These are phyloP conservation scores for Penaeus japonicus DNA, from an alignment of 1,140 invertebrate species.

Conservation along the genomic window DNA sequence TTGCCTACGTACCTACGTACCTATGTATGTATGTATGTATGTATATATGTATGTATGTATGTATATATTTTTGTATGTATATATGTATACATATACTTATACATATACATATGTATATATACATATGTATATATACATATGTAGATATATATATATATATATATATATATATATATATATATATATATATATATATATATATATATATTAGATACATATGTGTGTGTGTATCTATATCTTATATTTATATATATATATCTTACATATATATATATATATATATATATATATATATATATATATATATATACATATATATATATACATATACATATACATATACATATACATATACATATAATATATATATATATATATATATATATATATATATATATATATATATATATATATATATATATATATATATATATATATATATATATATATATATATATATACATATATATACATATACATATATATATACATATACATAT, in stretches of 20 bases:
- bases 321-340: background rate
- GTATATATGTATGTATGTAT: background rate
- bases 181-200: too few relatives aligned
- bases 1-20: too few relatives aligned
- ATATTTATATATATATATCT: background rate
- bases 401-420: background rate
- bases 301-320: background rate
- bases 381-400: background rate
- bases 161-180: too few relatives aligned
- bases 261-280: background rate
- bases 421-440: background rate
- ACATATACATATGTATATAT: background rate
- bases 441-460: background rate
- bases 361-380: too few relatives aligned
- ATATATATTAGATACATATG: too few relatives aligned
- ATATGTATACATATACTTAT: background rate
- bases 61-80: background rate
- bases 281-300: background rate
- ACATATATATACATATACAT: background rate
- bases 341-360: background rate
- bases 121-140: too few relatives aligned
- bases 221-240: background rate
- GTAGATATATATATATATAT: too few relatives aligned
- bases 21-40: too few relatives aligned
- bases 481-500: background rate